These are phyloP conservation scores for Myocastor coypus DNA, from an alignment of 2,113 vertebrate genomes.

Conservation along the genomic window DNA sequence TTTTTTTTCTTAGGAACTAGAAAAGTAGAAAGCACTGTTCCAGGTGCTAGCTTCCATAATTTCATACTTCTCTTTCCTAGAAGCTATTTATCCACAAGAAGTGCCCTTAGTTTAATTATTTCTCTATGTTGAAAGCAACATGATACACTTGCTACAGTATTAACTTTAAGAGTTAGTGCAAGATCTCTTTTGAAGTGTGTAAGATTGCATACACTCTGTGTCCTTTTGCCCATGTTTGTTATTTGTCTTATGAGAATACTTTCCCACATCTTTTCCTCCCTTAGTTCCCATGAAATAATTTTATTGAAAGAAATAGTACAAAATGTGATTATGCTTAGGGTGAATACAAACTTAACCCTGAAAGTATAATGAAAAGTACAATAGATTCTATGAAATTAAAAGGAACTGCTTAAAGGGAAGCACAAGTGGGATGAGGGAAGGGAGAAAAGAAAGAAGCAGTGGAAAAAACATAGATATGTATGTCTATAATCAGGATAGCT, in stretches of 20 bases:
- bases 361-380: background rate
- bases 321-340: background rate
- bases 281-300: background rate
- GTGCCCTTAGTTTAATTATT: background rate
- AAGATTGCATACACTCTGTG: too few relatives aligned
- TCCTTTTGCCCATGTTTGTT: background rate
- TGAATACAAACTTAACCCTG: background rate
- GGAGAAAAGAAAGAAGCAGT: too few relatives aligned
- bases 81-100: background rate
- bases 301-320: background rate
- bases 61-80: background rate
- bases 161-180: background rate
- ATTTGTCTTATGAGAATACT: background rate
- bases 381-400: too few relatives aligned
- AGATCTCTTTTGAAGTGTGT: background rate
- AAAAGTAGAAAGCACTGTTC: background rate
- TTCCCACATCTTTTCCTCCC: background rate
- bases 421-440: too few relatives aligned
- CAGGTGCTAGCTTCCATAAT: background rate
- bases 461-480: too few relatives aligned
- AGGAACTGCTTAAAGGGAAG: too few relatives aligned
- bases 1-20: background rate
- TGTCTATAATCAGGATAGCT: too few relatives aligned
- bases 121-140: background rate
- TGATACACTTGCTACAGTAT: background rate